phyloP scores from a whole-genome alignment of 2,888 invertebrate species.

The Melinopterus prodromus region DNA sequence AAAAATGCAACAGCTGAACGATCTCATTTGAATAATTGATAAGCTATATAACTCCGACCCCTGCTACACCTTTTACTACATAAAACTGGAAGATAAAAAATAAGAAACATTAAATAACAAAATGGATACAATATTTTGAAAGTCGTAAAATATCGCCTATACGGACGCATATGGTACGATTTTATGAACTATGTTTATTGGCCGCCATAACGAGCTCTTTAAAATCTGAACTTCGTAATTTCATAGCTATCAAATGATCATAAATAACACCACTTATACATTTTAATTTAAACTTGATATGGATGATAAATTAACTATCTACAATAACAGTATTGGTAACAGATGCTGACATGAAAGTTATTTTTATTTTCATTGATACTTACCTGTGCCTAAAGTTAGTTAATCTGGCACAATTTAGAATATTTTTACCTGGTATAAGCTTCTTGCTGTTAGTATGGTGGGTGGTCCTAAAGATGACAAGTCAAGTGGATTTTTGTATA shows the following conservation, averaged over 20 bases:
- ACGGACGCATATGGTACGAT: background rate
- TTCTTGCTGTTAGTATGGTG: background rate
- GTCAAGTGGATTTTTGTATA: background rate
- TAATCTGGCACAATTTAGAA: background rate
- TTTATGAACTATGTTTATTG: background rate
- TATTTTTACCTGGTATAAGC: background rate
- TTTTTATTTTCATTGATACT: background rate
- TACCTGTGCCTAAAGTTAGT: background rate
- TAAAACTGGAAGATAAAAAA: background rate
- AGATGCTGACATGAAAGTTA: background rate
- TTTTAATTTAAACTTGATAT: background rate
- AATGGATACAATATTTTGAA: conserved; percentile 4
- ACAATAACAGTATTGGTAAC: background rate
- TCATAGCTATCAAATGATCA: background rate
- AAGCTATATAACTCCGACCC: background rate
- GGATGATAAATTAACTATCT: background rate
- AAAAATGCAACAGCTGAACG: conserved; percentile 4
- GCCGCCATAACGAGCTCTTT: background rate
- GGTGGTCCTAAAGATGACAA: background rate
- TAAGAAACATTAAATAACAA: background rate
- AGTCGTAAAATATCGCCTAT: background rate
- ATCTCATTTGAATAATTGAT: conserved; percentile 4
- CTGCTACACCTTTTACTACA: background rate
- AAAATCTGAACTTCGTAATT: background rate
- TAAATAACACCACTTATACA: background rate